Conservation (phyloP, 1,140 invertebrate genomes). For the Zaprionus ghesquierei region DNA sequence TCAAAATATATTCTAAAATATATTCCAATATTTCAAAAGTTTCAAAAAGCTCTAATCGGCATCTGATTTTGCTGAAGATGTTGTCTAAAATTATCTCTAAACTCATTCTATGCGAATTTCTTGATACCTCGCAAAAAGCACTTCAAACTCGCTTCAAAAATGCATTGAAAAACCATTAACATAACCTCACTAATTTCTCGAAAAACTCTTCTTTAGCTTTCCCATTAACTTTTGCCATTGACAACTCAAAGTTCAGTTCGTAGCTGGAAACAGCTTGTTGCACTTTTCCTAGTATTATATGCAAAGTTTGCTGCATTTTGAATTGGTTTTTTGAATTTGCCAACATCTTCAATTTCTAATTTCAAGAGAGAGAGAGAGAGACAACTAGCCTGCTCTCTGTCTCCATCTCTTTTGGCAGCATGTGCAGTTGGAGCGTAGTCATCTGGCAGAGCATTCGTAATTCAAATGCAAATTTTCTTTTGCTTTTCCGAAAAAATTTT, state of each 20-base stretch:
- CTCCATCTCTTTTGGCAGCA: constrained; percentile 53
- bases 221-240: not conserved
- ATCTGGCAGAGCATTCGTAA: constrained; percentile 49
- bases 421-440: constrained; percentile 62
- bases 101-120: not conserved
- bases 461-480: constrained; percentile 64
- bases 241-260: not conserved
- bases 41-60: no score
- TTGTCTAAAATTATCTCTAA: not conserved
- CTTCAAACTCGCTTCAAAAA: not conserved
- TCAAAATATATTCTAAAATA: no score
- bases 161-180: not conserved
- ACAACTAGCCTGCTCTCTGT: not conserved
- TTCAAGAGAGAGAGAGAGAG: not conserved
- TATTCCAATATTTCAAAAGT: no score
- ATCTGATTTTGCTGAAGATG: no score
- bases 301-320: constrained; percentile 21
- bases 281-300: constrained; percentile 16
- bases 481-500: not conserved
- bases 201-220: not conserved
- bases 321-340: constrained; percentile 27
- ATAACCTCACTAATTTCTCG: not conserved
- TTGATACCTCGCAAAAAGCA: not conserved
- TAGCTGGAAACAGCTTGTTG: constrained; percentile 3
- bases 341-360: constrained; percentile 46